phyloP scores from a whole-genome alignment of 2,113 vertebrate genomes.

The Penelope pileata region DNA sequence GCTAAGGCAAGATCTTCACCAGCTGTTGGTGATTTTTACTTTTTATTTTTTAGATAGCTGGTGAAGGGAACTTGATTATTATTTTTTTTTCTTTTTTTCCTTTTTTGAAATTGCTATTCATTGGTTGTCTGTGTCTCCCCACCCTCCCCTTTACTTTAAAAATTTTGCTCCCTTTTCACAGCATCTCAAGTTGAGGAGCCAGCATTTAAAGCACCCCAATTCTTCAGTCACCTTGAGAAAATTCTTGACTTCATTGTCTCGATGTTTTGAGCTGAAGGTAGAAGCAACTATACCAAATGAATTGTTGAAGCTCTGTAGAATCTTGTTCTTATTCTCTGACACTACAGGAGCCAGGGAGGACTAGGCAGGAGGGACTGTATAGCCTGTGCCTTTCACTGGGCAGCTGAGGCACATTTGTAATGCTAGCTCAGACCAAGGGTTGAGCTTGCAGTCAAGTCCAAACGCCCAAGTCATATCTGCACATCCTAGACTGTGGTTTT shows the following conservation, averaged over 20 bases:
- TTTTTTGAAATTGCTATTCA: background rate
- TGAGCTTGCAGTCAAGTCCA: background rate
- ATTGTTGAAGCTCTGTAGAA: background rate
- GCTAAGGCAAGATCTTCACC: background rate
- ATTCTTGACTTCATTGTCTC: background rate
- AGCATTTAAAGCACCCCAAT: conserved; percentile 25
- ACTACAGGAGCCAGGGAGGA: background rate
- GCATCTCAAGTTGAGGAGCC: conserved; percentile 28
- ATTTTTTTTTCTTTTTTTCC: background rate
- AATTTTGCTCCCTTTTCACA: conserved; percentile 8
- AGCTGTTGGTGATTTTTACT: background rate
- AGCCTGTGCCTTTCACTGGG: background rate
- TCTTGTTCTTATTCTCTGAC: background rate
- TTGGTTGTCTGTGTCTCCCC: background rate
- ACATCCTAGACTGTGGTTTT: background rate
- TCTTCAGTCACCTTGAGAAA: conserved; percentile 22
- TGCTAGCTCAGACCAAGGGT: background rate
- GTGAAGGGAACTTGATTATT: background rate
- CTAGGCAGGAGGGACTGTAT: background rate
- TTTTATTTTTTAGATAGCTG: background rate
- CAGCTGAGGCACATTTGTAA: background rate
- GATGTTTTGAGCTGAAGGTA: background rate
- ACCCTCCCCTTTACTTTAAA: background rate
- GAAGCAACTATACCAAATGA: background rate
- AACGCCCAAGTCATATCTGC: background rate